Conservation (phyloP, 2,888 invertebrate genomes). For the Epistrophella euchroma region DNA sequence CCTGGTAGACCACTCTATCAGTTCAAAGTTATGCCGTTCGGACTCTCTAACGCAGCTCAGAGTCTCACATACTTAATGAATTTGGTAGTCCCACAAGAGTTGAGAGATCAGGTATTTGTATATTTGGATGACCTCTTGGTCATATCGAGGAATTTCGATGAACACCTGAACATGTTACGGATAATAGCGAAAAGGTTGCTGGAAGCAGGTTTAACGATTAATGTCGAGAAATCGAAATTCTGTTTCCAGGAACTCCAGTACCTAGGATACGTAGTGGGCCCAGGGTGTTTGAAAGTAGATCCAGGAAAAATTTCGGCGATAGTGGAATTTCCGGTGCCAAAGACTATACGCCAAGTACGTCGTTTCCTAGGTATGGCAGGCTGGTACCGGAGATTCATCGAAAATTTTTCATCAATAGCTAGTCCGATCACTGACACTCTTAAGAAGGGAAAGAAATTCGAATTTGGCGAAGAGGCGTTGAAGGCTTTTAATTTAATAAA, state of each 20-base stretch:
- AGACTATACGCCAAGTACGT: conserved; percentile 49
- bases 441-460: background rate
- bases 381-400: conserved; percentile 19
- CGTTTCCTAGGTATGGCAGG: conserved; percentile 66
- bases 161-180: background rate
- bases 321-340: conserved; percentile 31
- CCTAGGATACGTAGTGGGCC: conserved; percentile 10
- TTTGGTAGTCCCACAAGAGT: background rate
- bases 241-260: no score
- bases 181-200: background rate
- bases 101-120: background rate
- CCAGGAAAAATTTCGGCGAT: background rate
- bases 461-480: background rate
- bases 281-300: no score
- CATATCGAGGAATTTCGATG: background rate
- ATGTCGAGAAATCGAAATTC: conserved; percentile 18
- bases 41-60: no score
- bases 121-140: conserved; percentile 14
- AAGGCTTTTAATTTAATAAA: background rate
- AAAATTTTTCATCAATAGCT: background rate
- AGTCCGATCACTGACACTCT: background rate
- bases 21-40: no score
- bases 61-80: no score
- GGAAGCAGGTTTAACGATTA: conserved; percentile 34
- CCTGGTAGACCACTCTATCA: no score